Evolutionary conservation across 1,140 invertebrate genomes (phyloP).

Genomic region (Bemisia tabaci): DNA sequence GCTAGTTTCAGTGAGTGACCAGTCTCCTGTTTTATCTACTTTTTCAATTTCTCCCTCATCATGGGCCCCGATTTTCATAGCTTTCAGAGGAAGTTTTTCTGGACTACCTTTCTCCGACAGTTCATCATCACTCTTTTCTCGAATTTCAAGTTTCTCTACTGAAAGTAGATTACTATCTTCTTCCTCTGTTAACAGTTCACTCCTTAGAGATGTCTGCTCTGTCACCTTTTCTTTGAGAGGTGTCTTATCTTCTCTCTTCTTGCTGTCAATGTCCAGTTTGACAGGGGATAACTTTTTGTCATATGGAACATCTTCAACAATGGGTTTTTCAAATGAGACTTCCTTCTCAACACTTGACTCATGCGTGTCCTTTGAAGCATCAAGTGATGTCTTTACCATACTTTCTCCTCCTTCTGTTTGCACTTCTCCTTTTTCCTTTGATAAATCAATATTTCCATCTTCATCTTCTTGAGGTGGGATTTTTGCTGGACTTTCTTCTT

Average conservation of each 20-base stretch:
- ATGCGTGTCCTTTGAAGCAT: conserved; percentile 22
- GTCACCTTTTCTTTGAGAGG: background rate
- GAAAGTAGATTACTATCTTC: too few relatives aligned
- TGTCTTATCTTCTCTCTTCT: too few relatives aligned
- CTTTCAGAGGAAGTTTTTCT: background rate
- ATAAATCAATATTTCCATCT: conserved; percentile 21
- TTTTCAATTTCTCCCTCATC: too few relatives aligned
- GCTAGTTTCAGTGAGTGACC: conserved; percentile 2
- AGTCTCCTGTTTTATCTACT: conserved; percentile 3
- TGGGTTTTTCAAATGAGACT: conserved; percentile 22
- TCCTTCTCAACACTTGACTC: conserved; percentile 29
- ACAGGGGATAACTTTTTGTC: background rate
- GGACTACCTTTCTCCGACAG: conserved; percentile 7
- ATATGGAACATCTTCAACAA: background rate
- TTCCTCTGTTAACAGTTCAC: too few relatives aligned
- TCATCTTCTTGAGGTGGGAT: conserved; percentile 27
- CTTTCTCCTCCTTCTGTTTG: conserved; percentile 25
- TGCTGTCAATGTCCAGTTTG: too few relatives aligned
- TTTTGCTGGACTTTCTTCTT: conserved; percentile 11
- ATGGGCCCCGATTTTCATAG: background rate
- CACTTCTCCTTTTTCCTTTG: conserved; percentile 27
- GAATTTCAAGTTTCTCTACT: conserved; percentile 3
- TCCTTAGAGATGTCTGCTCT: too few relatives aligned
- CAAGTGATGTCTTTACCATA: conserved; percentile 11
- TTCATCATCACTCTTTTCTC: conserved; percentile 5